phyloP scores from a whole-genome alignment of 30 jellyfish, hydroid and myxozoan species.

The Turritopsis dohrnii region DNA sequence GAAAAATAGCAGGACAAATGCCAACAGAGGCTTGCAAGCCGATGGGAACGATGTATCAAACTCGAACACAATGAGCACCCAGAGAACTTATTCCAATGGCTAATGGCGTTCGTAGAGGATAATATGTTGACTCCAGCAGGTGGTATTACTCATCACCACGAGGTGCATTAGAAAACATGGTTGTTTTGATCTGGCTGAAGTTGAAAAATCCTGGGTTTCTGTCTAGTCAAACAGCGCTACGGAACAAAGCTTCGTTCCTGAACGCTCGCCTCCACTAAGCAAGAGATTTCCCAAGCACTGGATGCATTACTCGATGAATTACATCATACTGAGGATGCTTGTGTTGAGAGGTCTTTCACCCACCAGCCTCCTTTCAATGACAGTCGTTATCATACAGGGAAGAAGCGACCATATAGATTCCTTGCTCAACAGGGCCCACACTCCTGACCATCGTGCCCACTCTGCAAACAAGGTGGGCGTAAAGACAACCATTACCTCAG shows the following conservation, averaged over 20 bases:
- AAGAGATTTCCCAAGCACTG: constrained; percentile 55
- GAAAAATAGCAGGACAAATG: constrained; percentile 1
- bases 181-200: constrained; percentile 37
- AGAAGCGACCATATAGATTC: not conserved
- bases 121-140: constrained; percentile 21
- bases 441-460: constrained; percentile 20
- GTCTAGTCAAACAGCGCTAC: constrained; percentile 30
- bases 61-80: constrained; percentile 23
- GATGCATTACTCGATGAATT: constrained; percentile 33
- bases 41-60: constrained; percentile 12
- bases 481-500: constrained; percentile 1
- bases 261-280: constrained; percentile 42
- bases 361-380: not conserved
- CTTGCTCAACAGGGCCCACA: not conserved
- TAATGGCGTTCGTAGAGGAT: constrained; percentile 40
- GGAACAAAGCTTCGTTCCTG: constrained; percentile 34
- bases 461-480: constrained; percentile 1
- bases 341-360: not conserved
- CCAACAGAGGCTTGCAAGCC: constrained; percentile 18
- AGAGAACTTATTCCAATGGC: constrained; percentile 43
- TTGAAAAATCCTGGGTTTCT: not conserved
- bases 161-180: constrained; percentile 32
- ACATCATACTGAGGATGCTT: not conserved
- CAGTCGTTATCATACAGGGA: not conserved
- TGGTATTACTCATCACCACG: constrained; percentile 31